Evolutionary conservation across 2,113 vertebrate genomes (phyloP).

Genomic region (Corythoichthys intestinalis): DNA sequence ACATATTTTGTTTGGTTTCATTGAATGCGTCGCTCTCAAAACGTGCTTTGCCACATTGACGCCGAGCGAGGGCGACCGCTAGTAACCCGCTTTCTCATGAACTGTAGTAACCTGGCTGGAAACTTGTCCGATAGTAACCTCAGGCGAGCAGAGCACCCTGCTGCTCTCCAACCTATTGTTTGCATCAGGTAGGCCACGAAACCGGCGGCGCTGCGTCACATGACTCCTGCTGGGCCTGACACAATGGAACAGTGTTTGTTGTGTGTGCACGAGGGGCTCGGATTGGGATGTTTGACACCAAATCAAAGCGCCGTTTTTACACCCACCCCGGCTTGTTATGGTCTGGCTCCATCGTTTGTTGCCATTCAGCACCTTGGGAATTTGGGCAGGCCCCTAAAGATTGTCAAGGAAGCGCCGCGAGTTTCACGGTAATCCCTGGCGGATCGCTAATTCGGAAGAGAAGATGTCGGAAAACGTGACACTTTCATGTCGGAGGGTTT

Average conservation of each 20-base stretch:
- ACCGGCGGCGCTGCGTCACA: constrained; percentile 53
- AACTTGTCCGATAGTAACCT: constrained; percentile 49
- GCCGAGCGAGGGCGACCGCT: background rate
- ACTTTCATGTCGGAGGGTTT: background rate
- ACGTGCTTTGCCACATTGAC: background rate
- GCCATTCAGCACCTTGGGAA: constrained; percentile 9
- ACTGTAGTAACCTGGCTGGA: constrained; percentile 49
- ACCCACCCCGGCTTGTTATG: constrained; percentile 54
- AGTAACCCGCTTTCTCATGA: constrained; percentile 21
- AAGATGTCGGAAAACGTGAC: background rate
- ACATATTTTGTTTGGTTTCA: too few relatives aligned
- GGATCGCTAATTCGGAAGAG: background rate
- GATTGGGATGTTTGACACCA: constrained; percentile 69
- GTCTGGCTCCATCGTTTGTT: constrained; percentile 41
- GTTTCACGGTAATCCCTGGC: background rate
- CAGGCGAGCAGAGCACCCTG: constrained; percentile 18
- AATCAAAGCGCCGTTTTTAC: constrained; percentile 70
- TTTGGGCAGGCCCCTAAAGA: constrained; percentile 11
- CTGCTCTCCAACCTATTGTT: constrained; percentile 56
- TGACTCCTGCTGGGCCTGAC: constrained; percentile 63
- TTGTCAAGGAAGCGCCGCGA: constrained; percentile 12
- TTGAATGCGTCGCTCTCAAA: background rate
- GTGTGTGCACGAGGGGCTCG: constrained; percentile 21
- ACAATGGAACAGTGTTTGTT: constrained; percentile 63
- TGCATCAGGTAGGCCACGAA: constrained; percentile 58